Base-by-base conservation (phyloP, 2,888 invertebrate species). In the Pherbina coryleti region DNA sequence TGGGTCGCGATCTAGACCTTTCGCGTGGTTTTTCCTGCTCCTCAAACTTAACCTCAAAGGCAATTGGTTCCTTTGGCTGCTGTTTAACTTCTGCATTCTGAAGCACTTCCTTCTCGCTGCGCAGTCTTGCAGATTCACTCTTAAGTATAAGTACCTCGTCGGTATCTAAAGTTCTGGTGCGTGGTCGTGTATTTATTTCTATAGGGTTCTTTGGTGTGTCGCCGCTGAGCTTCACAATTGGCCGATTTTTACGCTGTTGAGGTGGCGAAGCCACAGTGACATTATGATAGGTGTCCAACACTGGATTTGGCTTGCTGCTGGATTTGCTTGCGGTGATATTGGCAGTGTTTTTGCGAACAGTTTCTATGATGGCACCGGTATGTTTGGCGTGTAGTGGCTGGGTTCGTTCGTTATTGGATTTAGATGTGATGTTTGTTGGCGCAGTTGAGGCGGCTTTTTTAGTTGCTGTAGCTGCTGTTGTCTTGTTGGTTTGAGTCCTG, bases 231-330 rank as follows among this genome's bases (percentile, higher is more conserved):
- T 70, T 17, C 25, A 9, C 1, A 2, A 28, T 4, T 3, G 8
- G 11, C 19, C 34, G 3, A 83, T n/a, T 76, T 79, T 2, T 84
- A 72, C 88, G 86, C 80, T 84, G 84, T 19, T 86, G 81, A 14
- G 90, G 89, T 55, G 90, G 90, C 31, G 90, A 90, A 2, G 85
- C 82, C 9, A 90, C 87, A 0, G 90, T 90, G 25, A 90, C 90
- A 83, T 88, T 90, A 49, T 89, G 89, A 71, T 86, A 86, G n/a
- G 86, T 86, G 79, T 86, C 87, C 84, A 89, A 84, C 44, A 89
- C 89, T 3, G 85, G 82, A 84, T 89, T 90, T 19, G 85, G 84
- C 67, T 88, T 88, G n/a, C 82, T 78, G 0, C 49, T 11, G 4
- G 69, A 19, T 9, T 70, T 76, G 3, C 8, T 76, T 9, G 64